A percentile compares a stretch with the other conserved stretches of the same genome.
Evolutionary conservation across 2,797 vertebrate species (phyloP).

Genomic region (Sus cebifrons): DNA sequence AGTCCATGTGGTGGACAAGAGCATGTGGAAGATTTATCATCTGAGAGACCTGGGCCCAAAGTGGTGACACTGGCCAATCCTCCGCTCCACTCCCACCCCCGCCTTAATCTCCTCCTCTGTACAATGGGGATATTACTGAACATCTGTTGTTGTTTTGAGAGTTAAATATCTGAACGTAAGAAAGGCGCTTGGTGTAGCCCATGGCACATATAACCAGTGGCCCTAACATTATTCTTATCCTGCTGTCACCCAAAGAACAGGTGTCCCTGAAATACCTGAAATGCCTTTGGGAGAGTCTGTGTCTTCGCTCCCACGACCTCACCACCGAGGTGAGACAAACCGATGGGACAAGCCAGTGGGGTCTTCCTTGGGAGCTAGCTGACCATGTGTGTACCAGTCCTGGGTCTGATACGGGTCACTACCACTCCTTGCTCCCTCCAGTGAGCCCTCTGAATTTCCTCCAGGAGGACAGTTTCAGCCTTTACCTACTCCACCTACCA

Average conservation of each 20-base stretch:
- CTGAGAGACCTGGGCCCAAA: background rate
- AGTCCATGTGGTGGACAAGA: background rate
- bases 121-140: background rate
- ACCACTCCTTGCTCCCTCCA: background rate
- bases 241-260: background rate
- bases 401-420: background rate
- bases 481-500: fast-evolving
- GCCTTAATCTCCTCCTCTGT: background rate
- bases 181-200: background rate
- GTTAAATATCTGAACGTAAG: background rate
- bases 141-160: background rate
- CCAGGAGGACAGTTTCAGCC: background rate
- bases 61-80: background rate
- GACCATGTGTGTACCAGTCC: fast-evolving
- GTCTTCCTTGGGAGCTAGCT: background rate
- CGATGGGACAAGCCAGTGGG: no score
- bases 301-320: background rate
- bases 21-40: fast-evolving
- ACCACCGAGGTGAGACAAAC: background rate
- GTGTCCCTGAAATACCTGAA: no score
- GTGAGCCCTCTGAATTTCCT: no score
- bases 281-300: background rate
- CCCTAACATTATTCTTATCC: fast-evolving
- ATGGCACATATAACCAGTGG: fast-evolving
- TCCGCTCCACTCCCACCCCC: no score